A percentile compares a stretch with the other conserved stretches of the same genome.
These are phyloP conservation scores for Rhinichthys klamathensis DNA, from an alignment of 2,113 vertebrate genomes.

Conservation along the genomic window DNA sequence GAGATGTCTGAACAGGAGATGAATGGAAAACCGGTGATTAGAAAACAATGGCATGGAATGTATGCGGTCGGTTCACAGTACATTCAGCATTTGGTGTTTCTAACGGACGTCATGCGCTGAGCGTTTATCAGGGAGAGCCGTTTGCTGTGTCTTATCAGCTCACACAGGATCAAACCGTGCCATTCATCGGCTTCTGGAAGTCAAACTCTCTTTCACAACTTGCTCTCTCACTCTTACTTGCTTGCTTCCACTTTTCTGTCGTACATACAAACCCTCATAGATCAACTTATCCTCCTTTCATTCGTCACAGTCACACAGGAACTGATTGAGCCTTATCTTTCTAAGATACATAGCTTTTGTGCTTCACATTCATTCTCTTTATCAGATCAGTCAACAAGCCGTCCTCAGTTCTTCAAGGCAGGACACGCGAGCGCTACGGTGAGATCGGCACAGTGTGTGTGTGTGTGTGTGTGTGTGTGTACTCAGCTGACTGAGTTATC, in stretches of 20 bases:
- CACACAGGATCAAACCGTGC: not conserved
- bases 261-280: not conserved
- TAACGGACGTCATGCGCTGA: not conserved
- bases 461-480: not conserved
- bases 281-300: slow-evolving; percentile 14
- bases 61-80: slow-evolving; percentile 32
- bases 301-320: slow-evolving; percentile 23
- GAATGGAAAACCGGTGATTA: slow-evolving; percentile 7
- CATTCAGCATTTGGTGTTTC: slow-evolving; percentile 1
- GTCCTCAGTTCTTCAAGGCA: not conserved
- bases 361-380: slow-evolving; percentile 9
- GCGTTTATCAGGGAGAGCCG: slow-evolving; percentile 14
- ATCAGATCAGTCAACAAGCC: slow-evolving; percentile 20
- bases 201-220: not conserved
- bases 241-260: not conserved
- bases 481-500: slow-evolving; percentile 16
- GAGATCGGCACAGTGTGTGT: not conserved
- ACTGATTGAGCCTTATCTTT: slow-evolving; percentile 11
- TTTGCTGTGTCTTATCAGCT: not conserved
- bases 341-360: not conserved
- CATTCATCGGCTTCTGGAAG: not conserved
- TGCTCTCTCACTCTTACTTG: not conserved
- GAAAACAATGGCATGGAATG: slow-evolving; percentile 58
- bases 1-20: slow-evolving; percentile 1
- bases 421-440: not conserved